phyloP scores from a whole-genome alignment of 2,113 vertebrate genomes.

The Eretmochelys imbricata region DNA sequence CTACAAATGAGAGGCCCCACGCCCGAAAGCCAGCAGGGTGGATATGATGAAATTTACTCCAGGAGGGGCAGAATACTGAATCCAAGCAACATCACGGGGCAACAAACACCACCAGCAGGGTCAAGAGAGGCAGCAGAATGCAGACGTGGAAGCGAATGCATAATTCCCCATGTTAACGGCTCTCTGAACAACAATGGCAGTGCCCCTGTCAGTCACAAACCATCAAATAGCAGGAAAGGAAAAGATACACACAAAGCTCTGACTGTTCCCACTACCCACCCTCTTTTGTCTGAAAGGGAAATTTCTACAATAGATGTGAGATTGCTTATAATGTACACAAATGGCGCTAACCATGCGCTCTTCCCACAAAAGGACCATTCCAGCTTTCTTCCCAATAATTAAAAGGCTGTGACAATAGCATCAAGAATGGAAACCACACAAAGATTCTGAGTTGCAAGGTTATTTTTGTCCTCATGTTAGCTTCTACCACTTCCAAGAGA shows the following conservation, averaged over 20 bases:
- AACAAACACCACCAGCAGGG: fast-evolving
- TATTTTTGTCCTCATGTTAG: background rate
- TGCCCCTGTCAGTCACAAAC: background rate
- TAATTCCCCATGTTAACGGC: background rate
- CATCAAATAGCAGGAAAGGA: background rate
- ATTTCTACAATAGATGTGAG: background rate
- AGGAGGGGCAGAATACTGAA: background rate
- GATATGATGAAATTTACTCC: background rate
- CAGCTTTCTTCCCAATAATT: background rate
- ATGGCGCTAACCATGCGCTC: background rate
- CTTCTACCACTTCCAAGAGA: background rate
- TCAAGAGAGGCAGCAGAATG: background rate
- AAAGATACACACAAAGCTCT: background rate
- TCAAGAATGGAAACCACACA: background rate
- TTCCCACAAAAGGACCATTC: background rate
- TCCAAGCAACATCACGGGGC: background rate
- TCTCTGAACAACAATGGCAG: background rate
- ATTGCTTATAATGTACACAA: background rate
- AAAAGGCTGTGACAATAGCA: background rate
- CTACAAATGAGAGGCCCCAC: background rate
- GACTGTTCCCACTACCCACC: background rate
- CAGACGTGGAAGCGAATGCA: background rate
- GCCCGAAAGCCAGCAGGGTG: fast-evolving
- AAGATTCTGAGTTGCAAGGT: background rate
- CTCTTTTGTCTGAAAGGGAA: background rate